A percentile compares a stretch with the other conserved stretches of the same genome.
These are phyloP conservation scores for Halocynthia aurantium DNA, from an alignment of 23 tunicate species.

Conservation along the genomic window DNA sequence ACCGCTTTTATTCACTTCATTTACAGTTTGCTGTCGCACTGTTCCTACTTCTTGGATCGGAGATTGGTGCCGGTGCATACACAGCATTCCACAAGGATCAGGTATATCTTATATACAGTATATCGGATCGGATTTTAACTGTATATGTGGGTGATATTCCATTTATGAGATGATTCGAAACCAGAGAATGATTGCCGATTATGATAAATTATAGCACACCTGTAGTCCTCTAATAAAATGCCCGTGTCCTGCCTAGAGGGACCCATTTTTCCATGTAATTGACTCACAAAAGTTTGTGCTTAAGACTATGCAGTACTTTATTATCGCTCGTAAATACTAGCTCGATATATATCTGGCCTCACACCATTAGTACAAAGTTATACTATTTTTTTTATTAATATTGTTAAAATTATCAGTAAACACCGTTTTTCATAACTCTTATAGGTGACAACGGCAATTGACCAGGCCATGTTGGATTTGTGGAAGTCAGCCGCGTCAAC, in stretches of 20 bases:
- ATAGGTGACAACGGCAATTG: slow-evolving; percentile 1
- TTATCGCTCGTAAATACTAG: too few relatives aligned
- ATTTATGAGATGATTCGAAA: background rate
- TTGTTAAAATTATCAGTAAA: too few relatives aligned
- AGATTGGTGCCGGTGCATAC: slow-evolving; percentile 28
- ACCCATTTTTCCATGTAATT: too few relatives aligned
- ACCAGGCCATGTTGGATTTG: background rate
- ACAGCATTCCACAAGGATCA: slow-evolving; percentile 8
- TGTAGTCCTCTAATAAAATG: too few relatives aligned
- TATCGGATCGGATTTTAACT: background rate
- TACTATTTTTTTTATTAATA: too few relatives aligned
- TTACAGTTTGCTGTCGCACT: slow-evolving; percentile 23
- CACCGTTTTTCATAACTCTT: background rate
- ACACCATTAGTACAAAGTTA: too few relatives aligned
- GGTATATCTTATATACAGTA: background rate
- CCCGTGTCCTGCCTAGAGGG: too few relatives aligned
- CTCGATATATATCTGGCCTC: too few relatives aligned
- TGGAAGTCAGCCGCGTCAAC: slow-evolving; percentile 13
- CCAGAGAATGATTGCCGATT: background rate
- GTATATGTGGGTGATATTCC: background rate
- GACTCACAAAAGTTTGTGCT: background rate
- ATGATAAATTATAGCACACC: background rate
- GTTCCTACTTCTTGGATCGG: slow-evolving; percentile 21
- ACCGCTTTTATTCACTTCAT: background rate
- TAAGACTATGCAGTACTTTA: background rate